phyloP scores from a whole-genome alignment of 2,888 invertebrate genomes.

The Eupithecia tripunctaria region DNA sequence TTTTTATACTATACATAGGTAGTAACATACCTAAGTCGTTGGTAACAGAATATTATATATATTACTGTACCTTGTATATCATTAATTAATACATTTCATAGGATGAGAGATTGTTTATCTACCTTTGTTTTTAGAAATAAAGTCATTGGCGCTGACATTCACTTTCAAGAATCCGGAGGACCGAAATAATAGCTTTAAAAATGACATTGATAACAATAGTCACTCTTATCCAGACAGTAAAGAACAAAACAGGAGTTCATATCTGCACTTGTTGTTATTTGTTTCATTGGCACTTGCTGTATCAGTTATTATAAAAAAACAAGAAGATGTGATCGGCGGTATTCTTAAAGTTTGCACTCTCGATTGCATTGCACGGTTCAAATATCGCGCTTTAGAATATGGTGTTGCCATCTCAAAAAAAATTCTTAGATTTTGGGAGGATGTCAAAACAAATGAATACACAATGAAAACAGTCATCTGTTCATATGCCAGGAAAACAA shows the following conservation, averaged over 20 bases:
- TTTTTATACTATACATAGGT: background rate
- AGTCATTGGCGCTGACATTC: constrained; percentile 24
- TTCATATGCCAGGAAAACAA: constrained; percentile 20
- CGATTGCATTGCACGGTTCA: constrained; percentile 43
- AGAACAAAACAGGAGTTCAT: constrained; percentile 35
- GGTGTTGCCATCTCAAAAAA: constrained; percentile 47
- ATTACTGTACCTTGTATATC: background rate
- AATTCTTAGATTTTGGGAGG: constrained; percentile 42
- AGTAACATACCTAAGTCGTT: no score
- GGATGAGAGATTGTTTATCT: background rate
- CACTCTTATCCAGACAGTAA: constrained; percentile 27
- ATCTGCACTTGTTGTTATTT: constrained; percentile 61
- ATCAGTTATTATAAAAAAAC: constrained; percentile 59
- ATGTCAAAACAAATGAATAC: constrained; percentile 21
- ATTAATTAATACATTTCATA: background rate
- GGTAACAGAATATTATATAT: background rate
- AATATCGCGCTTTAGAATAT: constrained; percentile 45
- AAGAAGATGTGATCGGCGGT: constrained; percentile 49
- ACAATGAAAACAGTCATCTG: constrained; percentile 14
- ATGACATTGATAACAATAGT: constrained; percentile 5
- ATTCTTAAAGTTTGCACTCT: constrained; percentile 30
- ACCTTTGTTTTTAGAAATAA: background rate
- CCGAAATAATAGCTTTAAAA: constrained; percentile 9
- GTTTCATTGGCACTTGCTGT: constrained; percentile 63
- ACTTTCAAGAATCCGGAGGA: constrained; percentile 32